Base-by-base conservation (phyloP, 1,140 invertebrate species). In the Heliothis subflexa region DNA sequence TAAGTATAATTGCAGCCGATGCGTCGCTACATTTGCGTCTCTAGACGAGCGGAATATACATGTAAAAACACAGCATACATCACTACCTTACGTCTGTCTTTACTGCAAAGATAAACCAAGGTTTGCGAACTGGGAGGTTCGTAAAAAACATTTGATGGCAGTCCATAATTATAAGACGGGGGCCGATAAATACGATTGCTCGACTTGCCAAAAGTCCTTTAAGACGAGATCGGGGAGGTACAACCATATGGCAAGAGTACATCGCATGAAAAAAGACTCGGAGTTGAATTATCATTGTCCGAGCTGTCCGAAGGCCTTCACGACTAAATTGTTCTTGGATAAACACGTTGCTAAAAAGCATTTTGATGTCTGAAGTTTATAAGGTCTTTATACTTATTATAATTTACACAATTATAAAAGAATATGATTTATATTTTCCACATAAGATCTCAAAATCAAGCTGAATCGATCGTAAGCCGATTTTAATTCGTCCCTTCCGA, bases 331-430 rank as follows among this genome's bases (percentile, higher is more conserved):
- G 70, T 93, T 93, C 81, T 79, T 94, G 61, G 93, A 94, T 66
- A 94, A 93, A 78, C 93, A 94, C 79, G 79, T 92, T 9, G 89
- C 91, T 14, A 94, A 91, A 76, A 94, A 94, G 70, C 93, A 94
- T 87, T 90, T 87, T 45, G 88, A 92, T 86, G 49, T 85, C n/a
- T 86, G 71, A 84, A 54, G 16, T 5, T 47, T 59, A 10, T 25
- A 14, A 28, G 10, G 10, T 64, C 47, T 47, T 40, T 16, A 7
- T 16, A 28, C 11, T 40, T 25, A 25, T 2, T 25, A 1, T 25
- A 1, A 54, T 55, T 55, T 55, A 21, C 16, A 55, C 3, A 40
- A 40, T 7, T 9, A 40, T 9, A 9, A 40, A 40, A 40, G 3
- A 55, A 7, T 21, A 21, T 55, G 25, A 55, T n/a, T 16, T 55